Evolutionary conservation across 1,140 invertebrate genomes (phyloP), one percentile per base, ranked within the genome.

Genomic region (Polypedilum pembai): DNA sequence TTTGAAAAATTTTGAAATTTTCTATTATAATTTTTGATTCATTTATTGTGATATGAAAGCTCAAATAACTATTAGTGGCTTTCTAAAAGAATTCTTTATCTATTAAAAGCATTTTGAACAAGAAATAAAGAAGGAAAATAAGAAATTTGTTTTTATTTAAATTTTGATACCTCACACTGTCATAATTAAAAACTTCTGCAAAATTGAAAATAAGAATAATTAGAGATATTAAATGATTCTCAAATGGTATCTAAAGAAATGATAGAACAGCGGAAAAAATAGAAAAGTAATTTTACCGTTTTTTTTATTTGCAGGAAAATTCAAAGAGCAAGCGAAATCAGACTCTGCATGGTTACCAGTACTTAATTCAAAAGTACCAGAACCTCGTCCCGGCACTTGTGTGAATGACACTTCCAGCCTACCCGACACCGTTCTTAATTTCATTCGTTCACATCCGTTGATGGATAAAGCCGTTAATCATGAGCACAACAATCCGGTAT

Each of bases 391-490:
- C 0, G 92, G 92, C 75, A 88, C 88, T 75, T 95, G 92, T 83
- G 89, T 91, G 77, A 93, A 94, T 81, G 89, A 93, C 79, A 94
- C 92, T 4, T 89, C 91, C 79, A 88, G 88, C 2, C 82, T 94
- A 40, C 89, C 90, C 45, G 88, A 94, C 82, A 89, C 89, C 65
- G 93, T 94, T 40, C 85, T 96, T 69, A 94, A 94, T 82, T 96
- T 96, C 82, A 94, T 96, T 78, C 90, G 93, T 80, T 87, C 83
- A 80, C 94, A 96, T 85, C 92, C 94, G 20, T 83, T 96, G 76
- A 95, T 96, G 94, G 93, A 95, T 82, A 89, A 91, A 75, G 91
- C 93, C 15, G 91, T 94, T 63, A 85, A 88, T 75, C 91, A 92
- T 81, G 91, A 92, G 78, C 87, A 90, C 78, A 90, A 90, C 76